Evolutionary conservation across 2,113 vertebrate species (phyloP).

Genomic region (Microtus montanus): DNA sequence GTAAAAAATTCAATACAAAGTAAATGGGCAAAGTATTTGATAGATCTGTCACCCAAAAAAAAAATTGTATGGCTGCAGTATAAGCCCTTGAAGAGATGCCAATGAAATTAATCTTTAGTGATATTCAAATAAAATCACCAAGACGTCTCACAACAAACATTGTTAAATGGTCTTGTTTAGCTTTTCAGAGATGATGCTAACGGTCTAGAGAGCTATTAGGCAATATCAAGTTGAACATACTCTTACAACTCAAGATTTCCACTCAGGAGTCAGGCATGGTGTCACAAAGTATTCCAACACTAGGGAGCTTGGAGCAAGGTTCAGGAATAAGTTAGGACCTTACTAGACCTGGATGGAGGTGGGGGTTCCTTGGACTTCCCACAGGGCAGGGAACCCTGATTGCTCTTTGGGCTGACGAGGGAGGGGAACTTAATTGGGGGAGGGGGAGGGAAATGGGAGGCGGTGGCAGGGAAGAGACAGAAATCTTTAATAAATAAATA

Average conservation of each 20-base stretch:
- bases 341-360: no score
- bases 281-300: neutral
- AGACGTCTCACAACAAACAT: neutral
- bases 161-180: neutral
- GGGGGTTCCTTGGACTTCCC: no score
- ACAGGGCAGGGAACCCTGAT: no score
- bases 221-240: neutral
- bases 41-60: neutral
- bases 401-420: no score
- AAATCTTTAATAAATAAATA: no score
- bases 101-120: neutral
- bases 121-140: constrained; percentile 46
- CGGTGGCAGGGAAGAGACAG: no score
- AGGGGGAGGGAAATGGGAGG: no score
- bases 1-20: constrained; percentile 20
- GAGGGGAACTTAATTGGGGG: no score
- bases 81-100: neutral
- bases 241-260: neutral
- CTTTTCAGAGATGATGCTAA: neutral
- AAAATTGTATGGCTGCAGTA: neutral
- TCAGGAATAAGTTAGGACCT: neutral
- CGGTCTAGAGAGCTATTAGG: neutral
- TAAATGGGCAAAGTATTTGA: neutral
- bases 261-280: neutral
- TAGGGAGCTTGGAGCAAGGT: neutral